Base-by-base conservation (phyloP, 2,888 invertebrate species). In the Uropetala carovei region DNA sequence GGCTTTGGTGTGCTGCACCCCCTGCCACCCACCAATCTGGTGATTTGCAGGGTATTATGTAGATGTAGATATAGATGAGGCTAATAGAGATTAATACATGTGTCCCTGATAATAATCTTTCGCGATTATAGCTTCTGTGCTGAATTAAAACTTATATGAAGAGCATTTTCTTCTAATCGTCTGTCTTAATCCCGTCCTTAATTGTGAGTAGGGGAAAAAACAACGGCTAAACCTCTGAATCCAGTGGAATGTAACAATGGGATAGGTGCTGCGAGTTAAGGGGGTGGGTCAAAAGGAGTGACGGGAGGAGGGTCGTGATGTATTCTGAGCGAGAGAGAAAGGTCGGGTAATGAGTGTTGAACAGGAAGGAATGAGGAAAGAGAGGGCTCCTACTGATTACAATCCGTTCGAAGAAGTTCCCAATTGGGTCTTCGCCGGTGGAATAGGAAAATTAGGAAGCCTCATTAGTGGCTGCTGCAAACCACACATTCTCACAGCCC, bases 361-460 rank as follows among this genome's bases (percentile, higher is more conserved):
- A 75, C 75, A 27, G 75, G 75, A 75, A 75, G 75, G 9, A 27
- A n/a, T 22, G 27, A 75, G 27, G 27, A 27, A 27, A 27, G 75
- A 5, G 27, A 75, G 68, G n/a, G 22, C 68, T 68, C 18, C 22
- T 68, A 22, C 75, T 75, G 75, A 75, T 75, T 75, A 22, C 75
- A 75, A 75, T 75, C 75, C 75, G 22, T 75, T 27, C 75, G 75
- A 75, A 75, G 75, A 75, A 75, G 75, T 75, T 75, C 27, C 75
- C 75, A 75, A 75, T 75, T 75, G 22, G 68, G 68, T 68, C n/a
- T 68, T 68, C 18, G 68, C 7, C 5, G n/a, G 68, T n/a, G 68
- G 75, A 75, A 22, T 75, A 75, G 75, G 75, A 75, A 75, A 75
- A 75, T 75, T 75, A 75, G 75, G 75, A 27, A 75, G 75, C 75